Base-by-base conservation (phyloP, 1,140 invertebrate species). In the Cecropterus lyciades region DNA sequence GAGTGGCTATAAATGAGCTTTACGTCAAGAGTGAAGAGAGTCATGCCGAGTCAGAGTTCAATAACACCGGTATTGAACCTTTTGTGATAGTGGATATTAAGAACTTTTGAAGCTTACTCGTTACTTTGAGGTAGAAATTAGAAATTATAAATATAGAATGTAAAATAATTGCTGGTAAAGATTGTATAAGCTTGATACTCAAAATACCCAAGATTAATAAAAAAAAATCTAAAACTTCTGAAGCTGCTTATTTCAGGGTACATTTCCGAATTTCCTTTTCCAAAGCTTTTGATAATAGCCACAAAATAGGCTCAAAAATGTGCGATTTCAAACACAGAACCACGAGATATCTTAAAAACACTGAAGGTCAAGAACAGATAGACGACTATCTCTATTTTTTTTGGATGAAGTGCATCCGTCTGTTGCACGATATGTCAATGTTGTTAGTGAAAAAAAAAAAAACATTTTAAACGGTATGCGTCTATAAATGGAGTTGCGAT, bases 401-500 rank as follows among this genome's bases (percentile, higher is more conserved):
- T 49, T 49, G 11, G 20, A 27, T 13, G 11, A 6, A 14, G 5
- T 14, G 40, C n/a, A 43, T 43, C 14, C 40, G 13, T 43, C 40
- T 14, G 13, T 14, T 43, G n/a, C 40, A 43, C 13, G 40, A 51
- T 51, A 27, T 51, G 49, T 51, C 49, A 62, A 1, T n/a, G n/a
- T 60, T 60, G 20, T 11, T 48, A 33, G 20, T 17, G 30, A 27
- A 60, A 48, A 46, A 57, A n/a, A n/a, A 43, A n/a, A 27, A 46
- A 37, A 37, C n/a, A 10, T 37, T 30, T 45, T 46, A 37, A 63
- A 60, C 68, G 71, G 62, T 67, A 48, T 52, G 75, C 63, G 20
- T 65, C 80, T 82, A 80, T 79, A 82, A 74, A 79, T 80, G 78
- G 80, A 51, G 42, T 73, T 77, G 55, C 74, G 70, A 73, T 77